Evolutionary conservation across 2,797 vertebrate genomes (phyloP).

Genomic region (Peromyscus melanophrys): DNA sequence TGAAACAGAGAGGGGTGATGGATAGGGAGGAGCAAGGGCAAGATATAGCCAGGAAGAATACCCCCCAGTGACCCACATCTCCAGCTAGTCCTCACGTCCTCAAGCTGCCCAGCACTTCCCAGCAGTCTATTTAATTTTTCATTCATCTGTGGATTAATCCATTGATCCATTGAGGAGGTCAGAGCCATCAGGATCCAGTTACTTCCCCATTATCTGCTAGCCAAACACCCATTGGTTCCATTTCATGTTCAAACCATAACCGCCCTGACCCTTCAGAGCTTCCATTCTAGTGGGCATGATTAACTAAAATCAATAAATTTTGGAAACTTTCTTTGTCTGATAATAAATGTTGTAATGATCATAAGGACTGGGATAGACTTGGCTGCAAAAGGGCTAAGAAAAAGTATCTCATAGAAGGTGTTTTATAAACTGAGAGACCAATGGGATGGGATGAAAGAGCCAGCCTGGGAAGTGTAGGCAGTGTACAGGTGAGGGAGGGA

Average conservation of each 20-base stretch:
- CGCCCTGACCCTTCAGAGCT: background rate
- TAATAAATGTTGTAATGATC: background rate
- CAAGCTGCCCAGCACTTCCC: background rate
- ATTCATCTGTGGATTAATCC: background rate
- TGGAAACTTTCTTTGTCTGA: background rate
- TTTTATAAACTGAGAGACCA: background rate
- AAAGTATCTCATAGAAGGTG: background rate
- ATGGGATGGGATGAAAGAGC: background rate
- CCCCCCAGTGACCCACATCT: background rate
- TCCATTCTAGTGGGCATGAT: background rate
- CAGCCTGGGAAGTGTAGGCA: background rate
- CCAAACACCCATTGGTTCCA: background rate
- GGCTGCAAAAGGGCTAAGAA: background rate
- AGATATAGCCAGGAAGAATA: background rate
- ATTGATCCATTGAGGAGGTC: background rate
- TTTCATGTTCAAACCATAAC: too few relatives aligned
- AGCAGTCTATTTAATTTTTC: background rate
- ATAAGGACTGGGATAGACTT: background rate
- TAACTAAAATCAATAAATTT: background rate
- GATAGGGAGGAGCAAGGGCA: background rate
- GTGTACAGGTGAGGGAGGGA: background rate
- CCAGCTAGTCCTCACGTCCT: background rate
- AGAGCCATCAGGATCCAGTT: background rate
- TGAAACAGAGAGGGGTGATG: background rate
- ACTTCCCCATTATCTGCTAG: background rate